phyloP scores from a whole-genome alignment of 1,140 invertebrate species.

The Eumaeus atala region DNA sequence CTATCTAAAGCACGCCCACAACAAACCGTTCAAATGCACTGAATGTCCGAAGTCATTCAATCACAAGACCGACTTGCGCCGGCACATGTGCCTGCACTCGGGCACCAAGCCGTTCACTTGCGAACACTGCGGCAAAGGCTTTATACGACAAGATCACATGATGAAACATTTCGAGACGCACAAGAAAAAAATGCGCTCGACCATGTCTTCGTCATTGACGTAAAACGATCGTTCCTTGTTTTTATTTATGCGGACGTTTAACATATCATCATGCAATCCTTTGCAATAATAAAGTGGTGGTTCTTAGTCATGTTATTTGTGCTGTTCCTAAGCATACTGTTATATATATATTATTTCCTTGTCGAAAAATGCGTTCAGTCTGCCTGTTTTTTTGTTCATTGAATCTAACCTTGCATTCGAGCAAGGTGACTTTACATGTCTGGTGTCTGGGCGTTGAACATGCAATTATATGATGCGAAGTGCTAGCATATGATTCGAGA shows the following conservation, averaged over 20 bases:
- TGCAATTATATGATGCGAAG: constrained; percentile 65
- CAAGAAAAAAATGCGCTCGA: constrained; percentile 63
- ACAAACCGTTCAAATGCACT: constrained; percentile 92
- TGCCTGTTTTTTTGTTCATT: constrained; percentile 53
- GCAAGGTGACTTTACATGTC: constrained; percentile 70
- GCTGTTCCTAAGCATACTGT: constrained; percentile 29
- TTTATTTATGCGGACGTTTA: constrained; percentile 11
- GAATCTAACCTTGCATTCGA: constrained; percentile 61
- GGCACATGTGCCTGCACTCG: constrained; percentile 91
- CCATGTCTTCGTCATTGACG: constrained; percentile 29
- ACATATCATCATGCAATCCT: constrained; percentile 46
- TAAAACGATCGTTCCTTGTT: constrained; percentile 1
- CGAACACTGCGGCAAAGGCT: constrained; percentile 88
- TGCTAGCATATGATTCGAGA: constrained; percentile 55
- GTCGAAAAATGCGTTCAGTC: constrained; percentile 39
- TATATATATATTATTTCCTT: constrained; percentile 40
- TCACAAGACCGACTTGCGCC: constrained; percentile 92
- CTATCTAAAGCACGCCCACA: constrained; percentile 83
- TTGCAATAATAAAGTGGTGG: constrained; percentile 16
- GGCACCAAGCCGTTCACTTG: constrained; percentile 88
- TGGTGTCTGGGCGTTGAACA: constrained; percentile 65
- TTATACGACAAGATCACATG: constrained; percentile 96
- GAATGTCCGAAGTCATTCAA: constrained; percentile 87
- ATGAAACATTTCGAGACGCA: constrained; percentile 94
- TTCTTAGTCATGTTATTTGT: constrained; percentile 16